A percentile compares a stretch with the other conserved stretches of the same genome.
Conservation (phyloP, 2,797 vertebrate genomes). For the Lerista edwardsae region DNA sequence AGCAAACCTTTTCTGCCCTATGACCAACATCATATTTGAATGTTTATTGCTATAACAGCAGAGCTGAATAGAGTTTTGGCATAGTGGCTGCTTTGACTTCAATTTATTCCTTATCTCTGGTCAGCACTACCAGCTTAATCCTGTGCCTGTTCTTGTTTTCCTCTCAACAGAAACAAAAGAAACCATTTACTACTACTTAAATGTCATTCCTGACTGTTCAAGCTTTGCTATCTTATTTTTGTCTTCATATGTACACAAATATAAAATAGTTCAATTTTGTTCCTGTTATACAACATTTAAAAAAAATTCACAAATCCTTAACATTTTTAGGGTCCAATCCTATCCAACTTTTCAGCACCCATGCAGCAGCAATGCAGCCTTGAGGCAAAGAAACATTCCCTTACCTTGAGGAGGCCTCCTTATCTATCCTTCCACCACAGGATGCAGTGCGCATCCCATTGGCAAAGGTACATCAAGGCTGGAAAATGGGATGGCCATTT, state of each 20-base stretch:
- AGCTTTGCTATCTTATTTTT: slow-evolving; percentile 13
- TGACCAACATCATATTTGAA: slow-evolving; percentile 32
- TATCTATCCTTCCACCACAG: no score
- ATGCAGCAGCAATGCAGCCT: no score
- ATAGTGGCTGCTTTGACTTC: slow-evolving; percentile 38
- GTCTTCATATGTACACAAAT: not conserved
- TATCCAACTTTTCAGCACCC: no score
- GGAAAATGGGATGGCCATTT: no score
- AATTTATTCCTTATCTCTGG: slow-evolving; percentile 19
- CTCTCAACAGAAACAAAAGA: slow-evolving; percentile 7
- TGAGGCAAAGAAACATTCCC: no score
- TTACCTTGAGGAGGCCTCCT: no score
- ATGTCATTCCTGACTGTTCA: slow-evolving; percentile 42
- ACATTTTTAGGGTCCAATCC: no score
- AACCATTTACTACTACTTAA: slow-evolving; percentile 55
- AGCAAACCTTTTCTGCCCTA: not conserved
- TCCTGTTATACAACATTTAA: not conserved
- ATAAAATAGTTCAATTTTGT: not conserved
- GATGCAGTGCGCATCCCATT: no score
- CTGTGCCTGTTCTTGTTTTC: slow-evolving; percentile 12
- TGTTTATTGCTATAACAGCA: slow-evolving; percentile 42
- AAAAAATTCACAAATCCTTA: not conserved
- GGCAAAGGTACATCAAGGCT: no score
- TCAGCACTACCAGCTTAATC: slow-evolving; percentile 4
- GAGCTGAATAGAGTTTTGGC: slow-evolving; percentile 37